These are phyloP conservation scores for Pocota personata DNA, from an alignment of 2,888 invertebrate genomes.

Conservation along the genomic window DNA sequence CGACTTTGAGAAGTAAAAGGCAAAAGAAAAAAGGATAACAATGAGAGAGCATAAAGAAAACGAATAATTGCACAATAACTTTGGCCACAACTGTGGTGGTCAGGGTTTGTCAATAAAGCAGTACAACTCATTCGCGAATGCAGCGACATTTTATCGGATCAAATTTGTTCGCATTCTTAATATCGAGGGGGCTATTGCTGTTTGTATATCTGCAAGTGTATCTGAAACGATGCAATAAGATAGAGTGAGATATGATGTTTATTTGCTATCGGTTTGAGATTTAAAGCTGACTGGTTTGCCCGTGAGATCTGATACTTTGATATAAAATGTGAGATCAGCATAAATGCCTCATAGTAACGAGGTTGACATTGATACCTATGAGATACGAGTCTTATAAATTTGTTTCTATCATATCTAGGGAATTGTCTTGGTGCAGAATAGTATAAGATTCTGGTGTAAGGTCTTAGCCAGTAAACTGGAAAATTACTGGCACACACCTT, in stretches of 20 bases:
- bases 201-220: background rate
- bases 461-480: background rate
- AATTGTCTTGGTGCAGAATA: too few relatives aligned
- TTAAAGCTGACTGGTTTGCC: background rate
- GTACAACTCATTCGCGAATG: constrained; percentile 32
- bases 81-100: constrained; percentile 56
- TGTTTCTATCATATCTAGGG: background rate
- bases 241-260: background rate
- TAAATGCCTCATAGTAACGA: background rate
- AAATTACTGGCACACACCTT: too few relatives aligned
- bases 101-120: constrained; percentile 56
- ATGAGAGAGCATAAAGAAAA: constrained; percentile 14
- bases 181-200: background rate
- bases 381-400: background rate
- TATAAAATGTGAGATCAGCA: constrained; percentile 14
- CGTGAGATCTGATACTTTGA: constrained; percentile 9
- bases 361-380: background rate
- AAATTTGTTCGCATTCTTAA: background rate
- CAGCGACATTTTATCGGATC: constrained; percentile 28
- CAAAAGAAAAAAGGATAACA: constrained; percentile 19
- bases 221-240: background rate
- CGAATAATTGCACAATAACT: constrained; percentile 48
- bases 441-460: background rate
- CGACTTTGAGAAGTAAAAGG: constrained; percentile 10
- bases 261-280: background rate